Conservation (phyloP, 2,797 vertebrate species). For the Gobio occitaniae region DNA sequence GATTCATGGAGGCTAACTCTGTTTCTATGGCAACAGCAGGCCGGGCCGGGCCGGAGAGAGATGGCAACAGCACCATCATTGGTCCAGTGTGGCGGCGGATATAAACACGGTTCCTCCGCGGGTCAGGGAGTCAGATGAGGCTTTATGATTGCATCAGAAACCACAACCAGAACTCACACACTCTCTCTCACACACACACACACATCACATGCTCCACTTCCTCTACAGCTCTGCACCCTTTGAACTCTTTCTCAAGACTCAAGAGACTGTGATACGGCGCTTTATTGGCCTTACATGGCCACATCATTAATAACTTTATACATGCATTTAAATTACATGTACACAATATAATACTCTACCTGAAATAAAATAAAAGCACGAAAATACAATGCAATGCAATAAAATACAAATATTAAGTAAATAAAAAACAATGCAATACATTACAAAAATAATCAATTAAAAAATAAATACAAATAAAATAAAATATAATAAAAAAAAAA, state of each 20-base stretch:
- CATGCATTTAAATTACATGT: not conserved
- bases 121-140: conserved; percentile 64
- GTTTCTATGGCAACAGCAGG: conserved; percentile 63
- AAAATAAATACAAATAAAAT: no score
- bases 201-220: conserved; percentile 83
- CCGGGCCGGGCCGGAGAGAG: no score
- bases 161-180: not conserved
- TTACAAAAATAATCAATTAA: not conserved
- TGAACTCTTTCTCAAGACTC: not conserved
- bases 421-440: not conserved
- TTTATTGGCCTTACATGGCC: not conserved
- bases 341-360: not conserved
- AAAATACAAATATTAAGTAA: not conserved
- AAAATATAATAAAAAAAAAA: no score
- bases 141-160: conserved; percentile 74
- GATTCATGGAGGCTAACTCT: conserved; percentile 51
- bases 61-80: no score
- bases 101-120: conserved; percentile 64
- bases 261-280: not conserved
- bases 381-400: not conserved
- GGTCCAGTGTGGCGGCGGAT: not conserved
- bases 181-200: conserved; percentile 57
- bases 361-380: not conserved
- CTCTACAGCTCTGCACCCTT: conserved; percentile 59
- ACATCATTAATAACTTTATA: not conserved